These are phyloP conservation scores for Halcyon chelicuti DNA, from an alignment of 2,797 vertebrate genomes.

Conservation along the genomic window DNA sequence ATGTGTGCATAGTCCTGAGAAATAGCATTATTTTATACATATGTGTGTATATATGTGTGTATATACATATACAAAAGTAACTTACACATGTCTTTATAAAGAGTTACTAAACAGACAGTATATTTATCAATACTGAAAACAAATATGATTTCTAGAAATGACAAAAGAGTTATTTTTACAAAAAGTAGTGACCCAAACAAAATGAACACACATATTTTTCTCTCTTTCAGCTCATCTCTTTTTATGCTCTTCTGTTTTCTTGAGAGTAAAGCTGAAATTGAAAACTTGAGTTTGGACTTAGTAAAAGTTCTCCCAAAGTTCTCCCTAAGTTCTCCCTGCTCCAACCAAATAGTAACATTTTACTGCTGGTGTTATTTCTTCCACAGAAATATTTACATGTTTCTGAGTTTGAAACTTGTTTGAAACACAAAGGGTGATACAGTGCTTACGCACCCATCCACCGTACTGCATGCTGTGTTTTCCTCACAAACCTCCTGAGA, in stretches of 20 bases:
- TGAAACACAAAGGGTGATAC: conserved; percentile 5
- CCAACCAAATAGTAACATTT: not conserved
- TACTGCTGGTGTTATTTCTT: not conserved
- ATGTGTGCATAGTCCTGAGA: not conserved
- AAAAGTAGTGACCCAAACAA: not conserved
- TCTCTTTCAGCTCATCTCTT: not conserved
- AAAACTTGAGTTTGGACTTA: not conserved
- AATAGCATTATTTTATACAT: not conserved
- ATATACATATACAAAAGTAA: not conserved
- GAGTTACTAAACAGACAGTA: not conserved
- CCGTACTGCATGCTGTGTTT: not conserved
- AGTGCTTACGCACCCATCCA: not conserved
- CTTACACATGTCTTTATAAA: not conserved
- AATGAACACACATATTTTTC: not conserved
- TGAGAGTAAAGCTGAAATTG: not conserved
- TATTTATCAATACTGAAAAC: not conserved
- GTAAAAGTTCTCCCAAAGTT: not conserved
- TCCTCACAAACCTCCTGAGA: conserved; percentile 27
- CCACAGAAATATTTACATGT: not conserved
- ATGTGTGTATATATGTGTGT: rapidly evolving
- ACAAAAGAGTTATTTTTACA: not conserved
- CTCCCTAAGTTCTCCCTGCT: not conserved
- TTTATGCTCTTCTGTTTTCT: not conserved
- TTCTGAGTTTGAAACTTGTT: not conserved
- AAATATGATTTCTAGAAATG: not conserved